Percentiles rank a stretch among this genome's conserved stretches.
These are phyloP conservation scores for Cyanoramphus novaezelandiae DNA, from an alignment of 2,113 vertebrate genomes.

Conservation along the genomic window DNA sequence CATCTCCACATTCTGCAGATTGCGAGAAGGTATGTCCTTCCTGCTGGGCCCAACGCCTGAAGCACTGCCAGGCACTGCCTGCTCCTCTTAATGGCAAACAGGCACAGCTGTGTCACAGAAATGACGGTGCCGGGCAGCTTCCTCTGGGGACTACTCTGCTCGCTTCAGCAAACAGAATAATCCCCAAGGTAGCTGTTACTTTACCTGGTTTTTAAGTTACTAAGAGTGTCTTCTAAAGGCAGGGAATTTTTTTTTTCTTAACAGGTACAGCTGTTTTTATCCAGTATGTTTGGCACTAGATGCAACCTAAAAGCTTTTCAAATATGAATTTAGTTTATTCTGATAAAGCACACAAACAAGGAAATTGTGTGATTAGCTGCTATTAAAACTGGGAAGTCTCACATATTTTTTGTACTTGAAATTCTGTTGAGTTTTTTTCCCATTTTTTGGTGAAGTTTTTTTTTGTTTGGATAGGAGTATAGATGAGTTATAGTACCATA, in stretches of 20 bases:
- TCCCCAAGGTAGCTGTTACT: background rate
- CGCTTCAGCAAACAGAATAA: background rate
- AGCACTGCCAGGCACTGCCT: background rate
- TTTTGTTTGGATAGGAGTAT: background rate
- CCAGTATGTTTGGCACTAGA: background rate
- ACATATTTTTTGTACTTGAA: background rate
- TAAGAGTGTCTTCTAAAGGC: background rate
- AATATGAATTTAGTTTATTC: background rate
- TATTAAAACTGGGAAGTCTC: background rate
- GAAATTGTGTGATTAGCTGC: background rate
- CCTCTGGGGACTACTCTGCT: background rate
- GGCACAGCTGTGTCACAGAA: background rate
- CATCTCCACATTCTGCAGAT: slow-evolving; percentile 50
- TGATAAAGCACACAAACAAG: background rate
- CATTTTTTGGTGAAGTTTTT: background rate
- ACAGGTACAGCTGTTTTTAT: background rate
- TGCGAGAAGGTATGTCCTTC: slow-evolving; percentile 43
- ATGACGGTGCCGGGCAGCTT: fast-evolving
- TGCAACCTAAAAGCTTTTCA: background rate
- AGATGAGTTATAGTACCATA: background rate
- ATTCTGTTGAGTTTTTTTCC: background rate
- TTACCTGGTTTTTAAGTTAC: background rate
- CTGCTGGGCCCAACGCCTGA: background rate
- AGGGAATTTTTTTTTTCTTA: background rate
- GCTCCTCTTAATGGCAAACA: background rate